Conservation (phyloP, 2,797 vertebrate genomes). For the Trematomus bernacchii region DNA sequence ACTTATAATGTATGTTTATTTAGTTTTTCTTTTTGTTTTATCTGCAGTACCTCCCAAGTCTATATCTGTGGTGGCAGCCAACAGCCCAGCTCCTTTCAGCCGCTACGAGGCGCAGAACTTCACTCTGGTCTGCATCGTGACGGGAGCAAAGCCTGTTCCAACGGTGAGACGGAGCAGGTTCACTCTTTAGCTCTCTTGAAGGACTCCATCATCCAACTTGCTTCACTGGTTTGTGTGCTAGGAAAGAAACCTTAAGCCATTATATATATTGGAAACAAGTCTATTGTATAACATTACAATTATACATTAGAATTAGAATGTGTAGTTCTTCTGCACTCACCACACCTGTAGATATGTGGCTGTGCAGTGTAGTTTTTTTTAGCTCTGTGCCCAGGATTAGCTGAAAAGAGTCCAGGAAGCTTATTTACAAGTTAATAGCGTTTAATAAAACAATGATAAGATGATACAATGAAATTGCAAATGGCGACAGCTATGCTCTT, state of each 20-base stretch:
- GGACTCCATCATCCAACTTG: background rate
- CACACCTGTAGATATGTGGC: no score
- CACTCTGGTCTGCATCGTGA: constrained; percentile 93
- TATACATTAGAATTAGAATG: no score
- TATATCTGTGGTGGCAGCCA: constrained; percentile 91
- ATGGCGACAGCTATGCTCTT: no score
- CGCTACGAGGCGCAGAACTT: constrained; percentile 96
- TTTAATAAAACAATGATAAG: no score
- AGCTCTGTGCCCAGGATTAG: no score
- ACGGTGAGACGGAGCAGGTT: constrained; percentile 80
- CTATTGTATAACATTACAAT: no score
- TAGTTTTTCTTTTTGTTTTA: constrained; percentile 22
- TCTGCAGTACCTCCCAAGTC: constrained; percentile 91
- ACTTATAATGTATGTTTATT: background rate
- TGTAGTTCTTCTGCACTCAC: no score
- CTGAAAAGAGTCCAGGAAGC: no score
- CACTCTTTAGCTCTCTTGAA: background rate
- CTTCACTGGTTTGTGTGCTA: background rate
- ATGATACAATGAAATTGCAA: no score
- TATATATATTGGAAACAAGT: no score
- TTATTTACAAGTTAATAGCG: no score
- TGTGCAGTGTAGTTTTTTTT: no score
- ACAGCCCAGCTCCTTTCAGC: constrained; percentile 91
- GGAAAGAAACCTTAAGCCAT: background rate
- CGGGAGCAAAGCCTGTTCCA: constrained; percentile 92